phyloP scores from a whole-genome alignment of 2,888 invertebrate species.

The Campaea margaritaria region DNA sequence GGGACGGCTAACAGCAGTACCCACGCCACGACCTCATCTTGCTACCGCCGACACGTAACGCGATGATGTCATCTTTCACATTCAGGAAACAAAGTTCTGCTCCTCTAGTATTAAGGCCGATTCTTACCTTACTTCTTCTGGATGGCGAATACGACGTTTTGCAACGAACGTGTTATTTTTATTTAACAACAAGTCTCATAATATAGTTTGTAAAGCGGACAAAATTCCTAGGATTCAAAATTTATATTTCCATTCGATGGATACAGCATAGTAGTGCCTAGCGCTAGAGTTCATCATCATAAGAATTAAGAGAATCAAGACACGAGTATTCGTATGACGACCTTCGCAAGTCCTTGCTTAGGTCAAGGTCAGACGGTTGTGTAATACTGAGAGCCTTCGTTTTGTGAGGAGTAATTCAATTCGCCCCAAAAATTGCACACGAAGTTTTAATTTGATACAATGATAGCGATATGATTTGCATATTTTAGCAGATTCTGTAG shows the following conservation, averaged over 20 bases:
- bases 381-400: slow-evolving; percentile 1
- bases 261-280: neutral
- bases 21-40: slow-evolving; percentile 43
- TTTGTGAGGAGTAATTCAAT: neutral
- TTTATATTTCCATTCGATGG: neutral
- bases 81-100: slow-evolving; percentile 49
- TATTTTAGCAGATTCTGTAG: slow-evolving; percentile 3
- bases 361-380: slow-evolving; percentile 35
- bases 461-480: neutral
- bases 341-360: slow-evolving; percentile 38
- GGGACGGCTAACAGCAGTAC: slow-evolving; percentile 39
- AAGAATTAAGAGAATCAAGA: neutral
- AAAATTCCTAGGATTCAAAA: slow-evolving; percentile 7
- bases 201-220: slow-evolving; percentile 6
- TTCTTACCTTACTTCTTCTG: slow-evolving; percentile 14
- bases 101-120: slow-evolving; percentile 34
- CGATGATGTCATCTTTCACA: slow-evolving; percentile 61
- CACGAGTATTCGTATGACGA: slow-evolving; percentile 6
- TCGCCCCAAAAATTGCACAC: neutral
- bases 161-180: neutral
- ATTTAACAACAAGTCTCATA: slow-evolving; percentile 18
- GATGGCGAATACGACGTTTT: slow-evolving; percentile 22
- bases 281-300: no score
- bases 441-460: slow-evolving; percentile 1
- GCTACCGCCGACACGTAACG: slow-evolving; percentile 48